phyloP scores from a whole-genome alignment of 64 coral and sea anemone species.

The Dendronephthya gigantea region DNA sequence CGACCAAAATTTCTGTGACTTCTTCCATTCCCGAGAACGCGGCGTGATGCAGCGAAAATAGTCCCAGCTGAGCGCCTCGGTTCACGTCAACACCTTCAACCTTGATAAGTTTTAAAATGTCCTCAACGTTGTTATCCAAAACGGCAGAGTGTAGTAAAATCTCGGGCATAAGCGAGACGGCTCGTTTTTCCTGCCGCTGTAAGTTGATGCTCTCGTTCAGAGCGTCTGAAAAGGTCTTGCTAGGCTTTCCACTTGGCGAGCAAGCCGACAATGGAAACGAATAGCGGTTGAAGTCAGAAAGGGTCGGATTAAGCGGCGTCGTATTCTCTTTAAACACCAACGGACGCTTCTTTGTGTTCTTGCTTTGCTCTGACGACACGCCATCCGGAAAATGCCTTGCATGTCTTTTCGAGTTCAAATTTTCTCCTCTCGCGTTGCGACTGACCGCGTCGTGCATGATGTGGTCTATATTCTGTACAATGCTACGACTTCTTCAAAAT shows the following conservation, averaged over 20 bases:
- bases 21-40: conserved; percentile 30
- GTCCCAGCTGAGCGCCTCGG: conserved; percentile 21
- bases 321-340: background rate
- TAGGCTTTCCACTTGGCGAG: background rate
- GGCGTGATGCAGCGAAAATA: conserved; percentile 28
- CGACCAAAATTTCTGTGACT: conserved; percentile 31
- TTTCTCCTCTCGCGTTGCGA: background rate
- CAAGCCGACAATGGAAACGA: background rate
- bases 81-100: conserved; percentile 20
- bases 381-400: background rate
- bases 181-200: background rate
- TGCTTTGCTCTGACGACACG: background rate
- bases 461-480: background rate
- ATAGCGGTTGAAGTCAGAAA: background rate
- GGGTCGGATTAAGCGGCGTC: background rate
- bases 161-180: conserved; percentile 32
- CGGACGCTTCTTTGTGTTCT: background rate
- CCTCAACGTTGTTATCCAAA: conserved; percentile 34
- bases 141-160: conserved; percentile 39
- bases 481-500: background rate
- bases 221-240: background rate
- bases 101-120: conserved; percentile 27
- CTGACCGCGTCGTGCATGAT: background rate
- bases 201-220: background rate
- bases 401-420: background rate